Evolutionary conservation across 2,888 invertebrate genomes (phyloP).

Genomic region (Aromia moschata): DNA sequence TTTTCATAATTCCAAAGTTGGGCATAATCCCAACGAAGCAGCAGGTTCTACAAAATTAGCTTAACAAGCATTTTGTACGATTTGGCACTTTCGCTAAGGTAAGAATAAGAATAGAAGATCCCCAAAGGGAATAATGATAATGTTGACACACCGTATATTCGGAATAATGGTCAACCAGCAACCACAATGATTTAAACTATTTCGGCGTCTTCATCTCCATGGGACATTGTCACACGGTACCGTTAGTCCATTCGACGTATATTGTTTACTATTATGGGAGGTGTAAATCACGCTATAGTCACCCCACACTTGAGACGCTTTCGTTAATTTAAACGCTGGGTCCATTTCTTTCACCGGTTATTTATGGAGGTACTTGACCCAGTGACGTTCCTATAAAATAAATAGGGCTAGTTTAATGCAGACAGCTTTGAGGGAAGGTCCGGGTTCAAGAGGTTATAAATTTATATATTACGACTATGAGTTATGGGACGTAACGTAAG

Average conservation of each 20-base stretch:
- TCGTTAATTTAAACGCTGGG: neutral
- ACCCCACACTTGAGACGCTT: neutral
- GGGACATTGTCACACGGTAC: neutral
- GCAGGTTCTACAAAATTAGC: too few species aligned
- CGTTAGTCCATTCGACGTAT: neutral
- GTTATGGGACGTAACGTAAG: neutral
- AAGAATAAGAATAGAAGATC: too few species aligned
- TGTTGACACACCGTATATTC: too few species aligned
- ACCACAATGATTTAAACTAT: neutral
- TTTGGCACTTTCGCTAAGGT: too few species aligned
- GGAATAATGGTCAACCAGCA: neutral
- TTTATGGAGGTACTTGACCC: neutral
- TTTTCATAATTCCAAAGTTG: too few species aligned
- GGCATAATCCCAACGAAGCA: too few species aligned
- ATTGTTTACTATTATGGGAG: constrained; percentile 4
- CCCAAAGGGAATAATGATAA: too few species aligned
- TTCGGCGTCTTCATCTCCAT: neutral
- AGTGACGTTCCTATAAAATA: neutral
- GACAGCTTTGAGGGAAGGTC: neutral
- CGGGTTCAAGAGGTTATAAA: too few species aligned
- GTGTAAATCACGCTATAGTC: constrained; percentile 2
- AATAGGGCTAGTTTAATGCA: neutral
- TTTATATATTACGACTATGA: neutral
- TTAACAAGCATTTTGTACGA: too few species aligned
- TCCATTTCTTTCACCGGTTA: neutral